Percentiles rank a stretch among this genome's conserved stretches.
phyloP scores from a whole-genome alignment of 2,113 vertebrate genomes.

The Chauna torquata region DNA sequence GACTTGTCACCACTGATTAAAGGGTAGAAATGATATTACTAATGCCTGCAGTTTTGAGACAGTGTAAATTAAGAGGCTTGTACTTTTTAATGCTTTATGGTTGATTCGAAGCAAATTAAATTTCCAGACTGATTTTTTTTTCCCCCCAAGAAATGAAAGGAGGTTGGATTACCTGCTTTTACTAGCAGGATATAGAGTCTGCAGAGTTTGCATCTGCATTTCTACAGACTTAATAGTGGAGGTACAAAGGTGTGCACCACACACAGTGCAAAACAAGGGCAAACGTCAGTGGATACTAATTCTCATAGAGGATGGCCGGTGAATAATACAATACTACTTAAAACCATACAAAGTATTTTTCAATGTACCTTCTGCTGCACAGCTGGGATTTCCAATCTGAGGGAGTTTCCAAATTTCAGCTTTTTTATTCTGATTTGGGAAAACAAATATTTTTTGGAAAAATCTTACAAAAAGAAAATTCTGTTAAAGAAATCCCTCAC shows the following conservation, averaged over 20 bases:
- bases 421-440: not conserved
- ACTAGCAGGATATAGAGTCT: not conserved
- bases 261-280: not conserved
- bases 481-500: not conserved
- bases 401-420: rapidly evolving
- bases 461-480: not conserved
- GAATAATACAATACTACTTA: not conserved
- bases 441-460: not conserved
- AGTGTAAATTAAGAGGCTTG: not conserved
- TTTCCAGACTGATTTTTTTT: not conserved
- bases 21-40: not conserved
- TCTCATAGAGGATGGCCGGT: not conserved
- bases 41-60: constrained; percentile 2
- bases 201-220: not conserved
- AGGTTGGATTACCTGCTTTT: not conserved
- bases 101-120: not conserved
- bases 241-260: not conserved
- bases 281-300: not conserved
- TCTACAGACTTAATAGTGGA: not conserved
- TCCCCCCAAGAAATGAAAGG: not conserved
- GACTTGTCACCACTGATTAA: constrained; percentile 53
- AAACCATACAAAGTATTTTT: not conserved
- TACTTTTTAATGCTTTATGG: constrained; percentile 22
- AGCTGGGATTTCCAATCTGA: not conserved
- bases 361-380: not conserved